phyloP scores from a whole-genome alignment of 2,113 vertebrate species.

The Nipponia nippon region DNA sequence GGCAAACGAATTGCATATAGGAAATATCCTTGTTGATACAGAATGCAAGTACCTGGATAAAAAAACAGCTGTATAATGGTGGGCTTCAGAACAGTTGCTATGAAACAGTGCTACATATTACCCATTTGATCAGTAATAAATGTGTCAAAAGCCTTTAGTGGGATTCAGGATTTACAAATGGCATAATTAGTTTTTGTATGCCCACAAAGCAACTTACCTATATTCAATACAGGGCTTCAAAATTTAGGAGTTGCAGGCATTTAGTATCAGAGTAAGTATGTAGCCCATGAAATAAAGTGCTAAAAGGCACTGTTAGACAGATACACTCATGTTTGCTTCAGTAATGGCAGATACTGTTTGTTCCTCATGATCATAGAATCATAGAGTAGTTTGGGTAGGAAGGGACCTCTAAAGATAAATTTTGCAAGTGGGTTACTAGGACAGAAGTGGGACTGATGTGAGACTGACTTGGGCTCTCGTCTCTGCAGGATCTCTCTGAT shows the following conservation, averaged over 20 bases:
- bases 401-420: not conserved
- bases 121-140: not conserved
- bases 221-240: not conserved
- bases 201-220: not conserved
- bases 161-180: not conserved
- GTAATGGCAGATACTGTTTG: not conserved
- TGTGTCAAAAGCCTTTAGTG: not conserved
- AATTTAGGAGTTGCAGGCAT: not conserved
- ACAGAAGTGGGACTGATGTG: not conserved
- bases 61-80: fast-evolving
- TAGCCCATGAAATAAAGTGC: not conserved
- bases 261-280: not conserved
- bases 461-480: not conserved
- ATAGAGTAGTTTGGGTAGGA: not conserved
- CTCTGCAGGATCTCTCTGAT: not conserved
- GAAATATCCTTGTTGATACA: not conserved
- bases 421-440: not conserved
- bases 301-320: not conserved
- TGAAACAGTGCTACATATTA: not conserved
- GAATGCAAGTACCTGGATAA: not conserved
- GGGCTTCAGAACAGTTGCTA: not conserved
- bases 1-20: not conserved
- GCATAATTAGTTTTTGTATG: not conserved
- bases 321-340: not conserved
- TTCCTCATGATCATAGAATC: not conserved